Evolutionary conservation across 2,888 invertebrate species (phyloP).

Genomic region (Netelia inedita): DNA sequence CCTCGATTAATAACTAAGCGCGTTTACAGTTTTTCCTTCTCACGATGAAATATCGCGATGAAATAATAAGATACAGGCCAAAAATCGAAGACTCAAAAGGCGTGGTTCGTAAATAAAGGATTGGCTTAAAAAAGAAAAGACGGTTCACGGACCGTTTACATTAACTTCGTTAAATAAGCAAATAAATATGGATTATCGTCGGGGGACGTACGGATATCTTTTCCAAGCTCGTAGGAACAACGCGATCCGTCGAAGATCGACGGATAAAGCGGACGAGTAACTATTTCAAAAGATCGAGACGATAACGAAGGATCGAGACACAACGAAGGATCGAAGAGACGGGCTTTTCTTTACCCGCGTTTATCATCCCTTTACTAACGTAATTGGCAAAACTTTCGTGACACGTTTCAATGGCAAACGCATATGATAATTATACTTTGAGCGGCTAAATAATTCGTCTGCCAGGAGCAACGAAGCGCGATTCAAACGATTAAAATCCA

Average conservation of each 20-base stretch:
- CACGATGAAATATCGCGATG: conserved; percentile 9
- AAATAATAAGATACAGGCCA: conserved; percentile 2
- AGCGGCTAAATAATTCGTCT: conserved; percentile 35
- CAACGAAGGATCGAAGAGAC: not conserved
- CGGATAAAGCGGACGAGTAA: conserved; percentile 13
- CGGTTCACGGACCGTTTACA: conserved; percentile 16
- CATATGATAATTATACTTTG: conserved; percentile 22
- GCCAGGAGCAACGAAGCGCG: conserved; percentile 34
- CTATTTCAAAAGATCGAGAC: conserved; percentile 26
- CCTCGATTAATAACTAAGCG: conserved; percentile 14
- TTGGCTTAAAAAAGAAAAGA: not conserved
- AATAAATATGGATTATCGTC: conserved; percentile 47
- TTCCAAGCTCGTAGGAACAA: conserved; percentile 44
- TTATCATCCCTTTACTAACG: conserved; percentile 1
- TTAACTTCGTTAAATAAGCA: conserved; percentile 51
- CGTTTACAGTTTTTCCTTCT: not conserved
- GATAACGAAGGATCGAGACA: conserved; percentile 14
- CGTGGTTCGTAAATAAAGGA: not conserved
- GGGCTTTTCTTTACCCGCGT: not conserved
- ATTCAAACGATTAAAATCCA: conserved; percentile 44
- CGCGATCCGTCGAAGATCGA: not conserved
- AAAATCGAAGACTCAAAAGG: conserved; percentile 8
- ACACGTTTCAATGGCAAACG: conserved; percentile 30
- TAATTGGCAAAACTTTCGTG: conserved; percentile 28
- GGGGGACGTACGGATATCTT: conserved; percentile 17